These are phyloP conservation scores for Oscheius myriophilus DNA, from an alignment of 2,888 invertebrate species.

Conservation along the genomic window DNA sequence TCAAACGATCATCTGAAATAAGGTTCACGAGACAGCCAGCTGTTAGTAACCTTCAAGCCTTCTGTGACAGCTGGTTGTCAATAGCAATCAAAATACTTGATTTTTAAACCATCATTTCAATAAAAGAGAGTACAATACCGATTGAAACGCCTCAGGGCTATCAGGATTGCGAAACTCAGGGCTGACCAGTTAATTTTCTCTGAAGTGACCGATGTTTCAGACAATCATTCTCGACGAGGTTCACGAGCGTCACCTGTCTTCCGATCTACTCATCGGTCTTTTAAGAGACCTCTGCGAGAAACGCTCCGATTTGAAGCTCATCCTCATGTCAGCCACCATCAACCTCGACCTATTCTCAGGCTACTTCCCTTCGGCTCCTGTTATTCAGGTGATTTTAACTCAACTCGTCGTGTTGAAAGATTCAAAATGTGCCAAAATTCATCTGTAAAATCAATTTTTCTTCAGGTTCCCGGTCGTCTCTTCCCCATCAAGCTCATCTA, in stretches of 20 bases:
- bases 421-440: no score
- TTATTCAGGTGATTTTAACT: conserved; percentile 79
- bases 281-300: conserved; percentile 84
- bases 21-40: no score
- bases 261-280: conserved; percentile 91
- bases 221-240: conserved; percentile 96
- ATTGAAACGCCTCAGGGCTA: no score
- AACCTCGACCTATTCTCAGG: conserved; percentile 91
- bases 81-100: background rate
- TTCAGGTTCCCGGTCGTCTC: conserved; percentile 88
- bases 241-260: conserved; percentile 93
- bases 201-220: no score
- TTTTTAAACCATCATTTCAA: background rate
- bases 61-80: no score
- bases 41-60: no score
- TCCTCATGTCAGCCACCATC: conserved; percentile 98
- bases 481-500: conserved; percentile 91
- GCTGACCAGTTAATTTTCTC: no score
- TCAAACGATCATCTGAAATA: no score
- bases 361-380: conserved; percentile 87
- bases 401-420: no score
- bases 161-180: no score
- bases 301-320: conserved; percentile 80
- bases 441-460: no score
- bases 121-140: no score